phyloP scores from a whole-genome alignment of 2,888 invertebrate genomes.

The Rosalia funebris region DNA sequence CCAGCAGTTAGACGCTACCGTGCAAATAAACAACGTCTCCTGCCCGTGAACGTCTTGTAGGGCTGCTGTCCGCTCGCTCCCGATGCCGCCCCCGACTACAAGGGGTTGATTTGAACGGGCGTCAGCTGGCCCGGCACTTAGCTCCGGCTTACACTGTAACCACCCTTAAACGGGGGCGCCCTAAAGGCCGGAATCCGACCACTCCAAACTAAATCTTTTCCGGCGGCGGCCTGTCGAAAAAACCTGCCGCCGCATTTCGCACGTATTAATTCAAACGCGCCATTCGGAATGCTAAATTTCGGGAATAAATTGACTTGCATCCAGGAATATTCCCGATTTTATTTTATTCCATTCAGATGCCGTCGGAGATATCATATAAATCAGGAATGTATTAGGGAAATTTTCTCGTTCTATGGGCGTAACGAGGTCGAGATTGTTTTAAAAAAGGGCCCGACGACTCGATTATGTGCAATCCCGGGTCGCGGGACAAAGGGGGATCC shows the following conservation, averaged over 20 bases:
- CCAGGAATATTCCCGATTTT: conserved; percentile 50
- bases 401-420: conserved; percentile 38
- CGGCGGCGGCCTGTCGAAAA: conserved; percentile 58
- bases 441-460: conserved; percentile 30
- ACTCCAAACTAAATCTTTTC: conserved; percentile 54
- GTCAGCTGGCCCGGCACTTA: conserved; percentile 70
- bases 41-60: conserved; percentile 15
- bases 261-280: conserved; percentile 62
- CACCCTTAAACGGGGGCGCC: conserved; percentile 48
- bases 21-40: conserved; percentile 7
- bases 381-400: conserved; percentile 49
- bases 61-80: conserved; percentile 44
- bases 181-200: conserved; percentile 51
- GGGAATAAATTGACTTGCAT: conserved; percentile 59
- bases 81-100: conserved; percentile 50
- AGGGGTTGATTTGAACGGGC: conserved; percentile 62
- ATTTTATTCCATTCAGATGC: conserved; percentile 52
- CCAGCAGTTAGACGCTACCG: conserved; percentile 5
- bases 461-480: conserved; percentile 21
- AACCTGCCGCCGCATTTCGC: conserved; percentile 61
- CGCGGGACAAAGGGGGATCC: conserved; percentile 10
- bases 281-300: conserved; percentile 59
- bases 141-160: conserved; percentile 55
- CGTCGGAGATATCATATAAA: conserved; percentile 48
- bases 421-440: conserved; percentile 36